phyloP scores from a whole-genome alignment of 2,797 vertebrate genomes.

The Gambelia wislizenii region DNA sequence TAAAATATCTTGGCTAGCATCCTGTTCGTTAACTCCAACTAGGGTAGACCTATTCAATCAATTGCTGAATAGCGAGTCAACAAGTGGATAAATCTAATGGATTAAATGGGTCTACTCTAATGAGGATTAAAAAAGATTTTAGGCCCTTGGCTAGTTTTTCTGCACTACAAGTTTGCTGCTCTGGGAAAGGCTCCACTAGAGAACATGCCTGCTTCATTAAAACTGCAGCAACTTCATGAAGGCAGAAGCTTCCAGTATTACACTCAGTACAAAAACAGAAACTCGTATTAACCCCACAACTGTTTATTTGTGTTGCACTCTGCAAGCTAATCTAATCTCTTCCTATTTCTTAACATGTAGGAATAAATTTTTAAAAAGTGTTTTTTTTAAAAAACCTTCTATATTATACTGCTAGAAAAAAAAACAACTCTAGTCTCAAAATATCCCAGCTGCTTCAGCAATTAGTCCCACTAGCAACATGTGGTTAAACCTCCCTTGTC shows the following conservation, averaged over 20 bases:
- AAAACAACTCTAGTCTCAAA: constrained; percentile 8
- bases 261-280: background rate
- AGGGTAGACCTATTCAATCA: too few species aligned
- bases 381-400: background rate
- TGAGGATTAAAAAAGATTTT: too few species aligned
- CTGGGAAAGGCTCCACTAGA: too few species aligned
- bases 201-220: too few species aligned
- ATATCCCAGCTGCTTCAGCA: constrained; percentile 3
- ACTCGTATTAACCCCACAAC: background rate
- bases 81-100: too few species aligned
- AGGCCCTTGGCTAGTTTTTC: background rate
- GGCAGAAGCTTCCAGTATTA: background rate
- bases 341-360: background rate
- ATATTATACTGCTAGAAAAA: background rate
- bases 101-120: too few species aligned
- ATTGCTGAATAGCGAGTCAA: too few species aligned
- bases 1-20: background rate
- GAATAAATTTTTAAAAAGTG: background rate
- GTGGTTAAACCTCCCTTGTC: constrained; percentile 6
- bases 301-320: background rate
- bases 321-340: background rate
- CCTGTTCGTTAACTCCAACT: too few species aligned
- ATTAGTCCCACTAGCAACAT: constrained; percentile 12
- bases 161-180: background rate
- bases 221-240: background rate